phyloP scores from a whole-genome alignment of 2,797 vertebrate genomes.

The Anguilla pacifica region DNA sequence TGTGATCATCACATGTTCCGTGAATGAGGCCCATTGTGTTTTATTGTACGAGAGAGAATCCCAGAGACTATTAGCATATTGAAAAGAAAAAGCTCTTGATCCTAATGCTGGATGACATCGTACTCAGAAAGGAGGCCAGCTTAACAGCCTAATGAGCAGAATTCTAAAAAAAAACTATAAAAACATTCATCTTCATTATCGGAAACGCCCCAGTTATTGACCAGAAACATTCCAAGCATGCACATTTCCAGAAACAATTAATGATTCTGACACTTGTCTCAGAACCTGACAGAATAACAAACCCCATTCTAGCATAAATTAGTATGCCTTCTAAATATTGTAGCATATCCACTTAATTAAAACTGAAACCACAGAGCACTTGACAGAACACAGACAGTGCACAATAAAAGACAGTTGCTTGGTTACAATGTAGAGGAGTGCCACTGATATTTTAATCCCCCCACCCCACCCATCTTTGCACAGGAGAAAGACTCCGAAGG shows the following conservation, averaged over 20 bases:
- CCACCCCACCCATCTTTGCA: not conserved
- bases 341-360: not conserved
- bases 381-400: not conserved
- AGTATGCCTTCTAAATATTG: not conserved
- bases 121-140: constrained; percentile 2
- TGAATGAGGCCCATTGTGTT: not conserved
- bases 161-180: constrained; percentile 7
- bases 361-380: not conserved
- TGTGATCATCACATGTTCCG: too few relatives aligned
- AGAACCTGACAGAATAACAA: too few relatives aligned
- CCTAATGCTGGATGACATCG: constrained; percentile 8
- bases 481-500: not conserved
- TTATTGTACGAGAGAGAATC: not conserved
- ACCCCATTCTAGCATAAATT: not conserved
- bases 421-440: not conserved
- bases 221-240: not conserved
- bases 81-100: not conserved
- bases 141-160: not conserved
- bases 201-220: not conserved
- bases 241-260: not conserved
- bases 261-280: not conserved
- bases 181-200: constrained; percentile 12
- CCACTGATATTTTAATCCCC: not conserved
- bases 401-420: not conserved
- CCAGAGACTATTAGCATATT: constrained; percentile 7